Percentiles rank a stretch among this genome's conserved stretches.
Evolutionary conservation across 2,888 invertebrate species (phyloP).

Genomic region (Smittia aterrima): DNA sequence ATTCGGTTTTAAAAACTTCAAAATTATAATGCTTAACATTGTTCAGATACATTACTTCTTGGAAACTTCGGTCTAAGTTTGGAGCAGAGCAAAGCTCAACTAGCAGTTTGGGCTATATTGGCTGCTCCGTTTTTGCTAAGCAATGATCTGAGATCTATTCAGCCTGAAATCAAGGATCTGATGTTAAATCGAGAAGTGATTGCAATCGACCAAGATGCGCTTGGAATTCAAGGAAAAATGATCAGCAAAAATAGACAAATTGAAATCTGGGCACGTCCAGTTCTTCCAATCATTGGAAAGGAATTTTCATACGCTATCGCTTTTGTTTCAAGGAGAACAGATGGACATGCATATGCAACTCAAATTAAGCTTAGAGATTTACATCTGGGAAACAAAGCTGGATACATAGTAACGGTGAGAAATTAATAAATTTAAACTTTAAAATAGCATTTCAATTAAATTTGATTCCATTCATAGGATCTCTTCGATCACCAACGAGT

Average conservation of each 20-base stretch:
- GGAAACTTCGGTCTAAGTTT: constrained; percentile 66
- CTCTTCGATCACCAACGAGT: not conserved
- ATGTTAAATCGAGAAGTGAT: constrained; percentile 62
- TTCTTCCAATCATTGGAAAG: constrained; percentile 49
- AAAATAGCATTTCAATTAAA: not conserved
- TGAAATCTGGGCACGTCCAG: constrained; percentile 54
- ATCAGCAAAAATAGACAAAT: constrained; percentile 52
- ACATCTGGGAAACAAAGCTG: constrained; percentile 48
- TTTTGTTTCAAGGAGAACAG: constrained; percentile 53
- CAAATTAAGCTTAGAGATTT: constrained; percentile 49
- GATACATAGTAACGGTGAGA: constrained; percentile 47
- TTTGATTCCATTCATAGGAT: not conserved
- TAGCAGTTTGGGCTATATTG: constrained; percentile 72
- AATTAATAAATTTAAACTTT: not conserved
- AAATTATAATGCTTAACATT: not conserved
- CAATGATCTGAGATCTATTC: constrained; percentile 62
- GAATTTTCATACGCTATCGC: constrained; percentile 56
- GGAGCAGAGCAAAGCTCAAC: constrained; percentile 68
- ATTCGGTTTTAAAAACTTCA: too few species aligned
- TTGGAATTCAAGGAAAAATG: constrained; percentile 64
- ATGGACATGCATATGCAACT: constrained; percentile 53
- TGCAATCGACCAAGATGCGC: constrained; percentile 65
- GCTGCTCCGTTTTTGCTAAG: constrained; percentile 73
- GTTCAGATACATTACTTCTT: constrained; percentile 54
- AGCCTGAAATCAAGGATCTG: constrained; percentile 59